Base-by-base conservation (phyloP, 2,888 invertebrate species). In the Doris montereyensis region DNA sequence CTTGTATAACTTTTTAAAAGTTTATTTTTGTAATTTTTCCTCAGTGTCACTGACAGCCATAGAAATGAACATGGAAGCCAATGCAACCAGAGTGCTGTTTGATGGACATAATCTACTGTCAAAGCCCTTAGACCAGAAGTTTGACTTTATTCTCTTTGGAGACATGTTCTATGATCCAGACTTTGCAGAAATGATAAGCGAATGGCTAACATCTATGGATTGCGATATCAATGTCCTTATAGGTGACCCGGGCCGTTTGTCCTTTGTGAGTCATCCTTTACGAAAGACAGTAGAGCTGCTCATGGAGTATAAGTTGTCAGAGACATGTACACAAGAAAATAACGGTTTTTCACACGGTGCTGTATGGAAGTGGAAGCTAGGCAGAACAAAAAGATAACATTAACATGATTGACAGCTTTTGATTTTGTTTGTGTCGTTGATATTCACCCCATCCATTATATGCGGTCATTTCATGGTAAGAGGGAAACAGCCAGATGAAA, bases 151-250 rank as follows among this genome's bases (percentile, higher is more conserved):
- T 81, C 89, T 95, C n/a, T 91, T 95, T 57, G 95, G 95, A 0
- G 95, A 95, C 87, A 93, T 95, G 93, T 94, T 95, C 84, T 95
- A 95, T 87, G 94, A 95, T 86, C 92, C 82, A 52, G 75, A 82
- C 2, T 87, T 89, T 76, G 81, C 85, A 13, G 74, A 84, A 57
- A 76, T 58, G n/a, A 81, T 90, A 3, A 77, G 83, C 21, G 71
- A 83, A 32, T 90, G 89, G 89, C 30, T 87, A 13, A 32, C 77
- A 21, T 34, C 70, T 72, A 34, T 79, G n/a, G 35, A 68, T 58
- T 77, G 65, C 65, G 79, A 81, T 28, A 85, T 84, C 76, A 78
- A 70, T 5, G 81, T 89, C 72, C 81, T 86, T 21, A 86, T 90
- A 79, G 89, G 89, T 28, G 90, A 90, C 83, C 90, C 90, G n/a